Evolutionary conservation across 37 sponge, comb jelly and placozoan genomes (phyloP).

Genomic region (Geodia barretti): DNA sequence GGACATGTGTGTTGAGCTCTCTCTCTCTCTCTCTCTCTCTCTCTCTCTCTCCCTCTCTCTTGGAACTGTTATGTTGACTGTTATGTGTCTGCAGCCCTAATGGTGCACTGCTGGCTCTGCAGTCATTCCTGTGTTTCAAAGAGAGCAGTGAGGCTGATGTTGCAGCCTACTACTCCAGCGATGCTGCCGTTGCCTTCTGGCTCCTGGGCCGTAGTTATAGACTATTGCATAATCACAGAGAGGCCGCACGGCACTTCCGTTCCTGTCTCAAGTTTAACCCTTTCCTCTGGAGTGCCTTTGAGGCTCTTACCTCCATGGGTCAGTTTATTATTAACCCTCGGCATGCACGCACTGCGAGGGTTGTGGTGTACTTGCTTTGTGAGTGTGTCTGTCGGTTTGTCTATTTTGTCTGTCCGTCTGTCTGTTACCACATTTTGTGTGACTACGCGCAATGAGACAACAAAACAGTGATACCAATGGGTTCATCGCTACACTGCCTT

Average conservation of each 20-base stretch:
- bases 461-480: too few species aligned
- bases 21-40: conserved; percentile 5
- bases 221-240: conserved; percentile 48
- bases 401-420: too few species aligned
- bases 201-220: conserved; percentile 66
- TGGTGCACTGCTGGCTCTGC: conserved; percentile 40
- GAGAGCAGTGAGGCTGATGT: conserved; percentile 53
- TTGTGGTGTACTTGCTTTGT: background rate
- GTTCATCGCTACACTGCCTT: too few species aligned
- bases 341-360: too few species aligned
- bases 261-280: conserved; percentile 81
- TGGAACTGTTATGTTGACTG: background rate
- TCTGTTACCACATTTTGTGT: too few species aligned
- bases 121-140: conserved; percentile 36
- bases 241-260: conserved; percentile 63
- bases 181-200: conserved; percentile 68
- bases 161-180: conserved; percentile 16
- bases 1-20: background rate
- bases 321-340: too few species aligned
- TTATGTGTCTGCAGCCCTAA: conserved; percentile 21
- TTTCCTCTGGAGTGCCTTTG: conserved; percentile 85
- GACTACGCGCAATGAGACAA: too few species aligned
- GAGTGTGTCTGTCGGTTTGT: too few species aligned
- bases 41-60: conserved; percentile 7
- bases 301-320: conserved; percentile 75